Evolutionary conservation across 2,797 vertebrate species (phyloP).

Genomic region (Pelodytes ibericus): DNA sequence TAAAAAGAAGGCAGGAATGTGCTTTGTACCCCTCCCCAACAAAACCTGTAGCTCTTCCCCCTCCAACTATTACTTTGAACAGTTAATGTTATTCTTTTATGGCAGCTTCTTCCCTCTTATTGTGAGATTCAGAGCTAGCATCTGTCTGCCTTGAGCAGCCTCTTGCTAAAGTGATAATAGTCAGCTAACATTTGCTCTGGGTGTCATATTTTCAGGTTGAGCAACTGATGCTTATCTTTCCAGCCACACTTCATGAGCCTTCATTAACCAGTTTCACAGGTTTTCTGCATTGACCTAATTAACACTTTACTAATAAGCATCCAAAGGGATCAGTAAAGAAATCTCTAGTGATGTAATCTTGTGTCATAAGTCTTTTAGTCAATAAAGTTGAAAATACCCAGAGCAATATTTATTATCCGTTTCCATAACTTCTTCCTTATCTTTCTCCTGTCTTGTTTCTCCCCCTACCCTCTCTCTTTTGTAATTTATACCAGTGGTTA

Average conservation of each 20-base stretch:
- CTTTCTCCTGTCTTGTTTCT: no score
- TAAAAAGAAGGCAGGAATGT: background rate
- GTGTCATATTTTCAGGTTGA: constrained; percentile 8
- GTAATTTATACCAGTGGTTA: constrained; percentile 6
- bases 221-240: constrained; percentile 1
- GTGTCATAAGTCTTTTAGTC: no score
- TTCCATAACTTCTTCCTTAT: no score
- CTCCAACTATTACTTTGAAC: constrained; percentile 3
- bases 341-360: no score
- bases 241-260: constrained; percentile 23
- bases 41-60: background rate
- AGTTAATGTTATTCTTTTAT: background rate
- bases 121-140: constrained; percentile 24
- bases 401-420: no score
- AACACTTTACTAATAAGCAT: constrained; percentile 7
- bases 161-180: constrained; percentile 16
- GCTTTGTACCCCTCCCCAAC: background rate
- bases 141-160: constrained; percentile 25
- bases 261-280: constrained; percentile 32
- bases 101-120: background rate
- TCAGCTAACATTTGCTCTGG: constrained; percentile 29
- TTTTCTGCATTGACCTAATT: constrained; percentile 24
- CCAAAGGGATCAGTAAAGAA: background rate
- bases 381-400: no score
- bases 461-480: no score